phyloP scores from a whole-genome alignment of 2,888 invertebrate genomes.

The Brachycybe producta region DNA sequence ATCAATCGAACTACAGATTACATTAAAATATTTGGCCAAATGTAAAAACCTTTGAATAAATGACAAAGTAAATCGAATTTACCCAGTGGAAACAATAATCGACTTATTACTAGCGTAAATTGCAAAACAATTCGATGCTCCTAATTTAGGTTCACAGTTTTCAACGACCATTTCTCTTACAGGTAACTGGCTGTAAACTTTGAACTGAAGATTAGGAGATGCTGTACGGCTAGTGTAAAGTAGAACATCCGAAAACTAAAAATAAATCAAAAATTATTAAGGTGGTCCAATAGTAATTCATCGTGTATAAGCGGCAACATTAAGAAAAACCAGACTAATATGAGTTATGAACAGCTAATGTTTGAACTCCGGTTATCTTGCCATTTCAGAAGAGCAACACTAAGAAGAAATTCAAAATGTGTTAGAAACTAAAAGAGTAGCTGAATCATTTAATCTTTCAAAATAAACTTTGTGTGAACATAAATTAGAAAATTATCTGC shows the following conservation, averaged over 20 bases:
- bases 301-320: too few relatives aligned
- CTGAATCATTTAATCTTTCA: too few relatives aligned
- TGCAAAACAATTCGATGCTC: conserved; percentile 60
- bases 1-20: conserved; percentile 53
- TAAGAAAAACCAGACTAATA: too few relatives aligned
- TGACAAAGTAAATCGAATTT: conserved; percentile 26
- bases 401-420: too few relatives aligned
- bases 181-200: conserved; percentile 77
- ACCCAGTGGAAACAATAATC: conserved; percentile 27
- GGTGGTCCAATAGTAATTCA: too few relatives aligned
- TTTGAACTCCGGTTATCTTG: too few relatives aligned
- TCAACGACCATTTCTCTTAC: conserved; percentile 65
- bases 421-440: too few relatives aligned
- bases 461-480: too few relatives aligned
- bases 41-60: conserved; percentile 10
- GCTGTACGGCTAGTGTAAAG: conserved; percentile 62
- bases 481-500: too few relatives aligned
- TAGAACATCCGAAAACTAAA: conserved; percentile 80
- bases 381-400: too few relatives aligned
- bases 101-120: conserved; percentile 57
- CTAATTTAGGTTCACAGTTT: conserved; percentile 47
- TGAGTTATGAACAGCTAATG: too few relatives aligned
- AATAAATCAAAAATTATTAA: conserved; percentile 23
- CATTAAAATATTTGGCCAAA: conserved; percentile 11
- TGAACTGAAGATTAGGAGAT: conserved; percentile 53